phyloP scores from a whole-genome alignment of 2,888 invertebrate species.

The Andricus quercusramuli region DNA sequence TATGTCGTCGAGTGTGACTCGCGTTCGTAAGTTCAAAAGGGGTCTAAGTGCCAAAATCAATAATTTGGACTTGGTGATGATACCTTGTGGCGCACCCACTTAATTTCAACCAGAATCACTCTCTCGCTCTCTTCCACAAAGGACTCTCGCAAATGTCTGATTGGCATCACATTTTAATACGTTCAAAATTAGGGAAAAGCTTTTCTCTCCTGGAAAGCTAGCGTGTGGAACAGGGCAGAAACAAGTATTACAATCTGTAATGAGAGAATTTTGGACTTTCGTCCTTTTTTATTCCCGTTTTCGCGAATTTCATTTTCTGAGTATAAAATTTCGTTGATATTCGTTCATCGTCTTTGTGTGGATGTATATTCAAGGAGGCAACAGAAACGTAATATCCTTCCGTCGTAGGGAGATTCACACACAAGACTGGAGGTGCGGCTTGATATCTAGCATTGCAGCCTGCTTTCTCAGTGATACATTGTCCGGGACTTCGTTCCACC shows the following conservation, averaged over 20 bases:
- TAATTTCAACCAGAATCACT: constrained; percentile 36
- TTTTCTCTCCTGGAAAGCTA: no score
- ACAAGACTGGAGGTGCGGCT: constrained; percentile 30
- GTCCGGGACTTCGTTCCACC: constrained; percentile 50
- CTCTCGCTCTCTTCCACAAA: constrained; percentile 39
- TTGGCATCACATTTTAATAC: no score
- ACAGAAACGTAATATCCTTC: constrained; percentile 30
- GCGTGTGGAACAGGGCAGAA: no score
- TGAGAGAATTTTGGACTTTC: not conserved
- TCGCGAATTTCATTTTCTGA: not conserved
- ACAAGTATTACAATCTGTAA: not conserved
- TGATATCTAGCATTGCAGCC: constrained; percentile 41
- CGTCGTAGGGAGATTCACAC: constrained; percentile 28
- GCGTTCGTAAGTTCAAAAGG: constrained; percentile 55
- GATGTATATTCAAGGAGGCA: not conserved
- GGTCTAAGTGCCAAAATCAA: constrained; percentile 57
- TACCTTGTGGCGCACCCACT: constrained; percentile 29
- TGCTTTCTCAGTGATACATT: constrained; percentile 36
- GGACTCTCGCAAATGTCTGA: not conserved
- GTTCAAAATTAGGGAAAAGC: no score
- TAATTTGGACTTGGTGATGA: constrained; percentile 41
- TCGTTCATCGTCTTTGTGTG: constrained; percentile 4
- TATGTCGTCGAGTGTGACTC: constrained; percentile 61
- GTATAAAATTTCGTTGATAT: constrained; percentile 5
- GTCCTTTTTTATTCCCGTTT: not conserved